Base-by-base conservation (phyloP, 2,888 invertebrate species). In the Boloria selene region DNA sequence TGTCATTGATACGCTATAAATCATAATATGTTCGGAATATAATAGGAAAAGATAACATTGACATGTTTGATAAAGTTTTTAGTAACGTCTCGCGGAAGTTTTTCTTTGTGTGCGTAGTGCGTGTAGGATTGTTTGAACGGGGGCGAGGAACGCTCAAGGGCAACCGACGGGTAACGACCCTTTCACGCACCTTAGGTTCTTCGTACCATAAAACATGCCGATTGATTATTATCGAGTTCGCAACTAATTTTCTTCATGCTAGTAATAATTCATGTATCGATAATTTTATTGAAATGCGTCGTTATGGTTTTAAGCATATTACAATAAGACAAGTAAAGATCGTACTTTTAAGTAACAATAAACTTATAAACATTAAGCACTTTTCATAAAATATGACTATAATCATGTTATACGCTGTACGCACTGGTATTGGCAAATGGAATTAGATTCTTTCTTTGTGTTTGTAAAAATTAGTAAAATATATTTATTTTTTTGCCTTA, bases 91-190 rank as follows among this genome's bases (percentile, higher is more conserved):
- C 73, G 77, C 81, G 83, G 84, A 84, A 84, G 79, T 77, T 72
- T 70, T 53, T 70, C 55, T 50, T 61, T 73, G 73, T 70, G 73
- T 75, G 77, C 77, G 75, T 75, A 72, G 73, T 68, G 70, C 73
- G 74, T 65, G 64, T 61, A 47, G 51, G 56, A 54, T 67, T 67
- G 62, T 53, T 76, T 75, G 73, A 78, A 79, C 74, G 82, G 79
- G 87, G 84, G 86, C 87, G 86, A 85, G 83, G 86, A 81, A 83
- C 88, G 83, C 84, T 87, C 90, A 90, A 90, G 89, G 90, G 85
- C 88, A 88, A 75, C 74, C 79, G 76, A 70, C 81, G 89, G 87
- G 77, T 85, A 85, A 85, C 81, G 88, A 89, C 87, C 89, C 83
- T 81, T 78, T 78, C 74, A 75, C 77, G 76, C 65, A 68, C 61